A percentile compares a stretch with the other conserved stretches of the same genome.
These are phyloP conservation scores for Nephila pilipes DNA, from an alignment of 1,140 invertebrate species.

Conservation along the genomic window DNA sequence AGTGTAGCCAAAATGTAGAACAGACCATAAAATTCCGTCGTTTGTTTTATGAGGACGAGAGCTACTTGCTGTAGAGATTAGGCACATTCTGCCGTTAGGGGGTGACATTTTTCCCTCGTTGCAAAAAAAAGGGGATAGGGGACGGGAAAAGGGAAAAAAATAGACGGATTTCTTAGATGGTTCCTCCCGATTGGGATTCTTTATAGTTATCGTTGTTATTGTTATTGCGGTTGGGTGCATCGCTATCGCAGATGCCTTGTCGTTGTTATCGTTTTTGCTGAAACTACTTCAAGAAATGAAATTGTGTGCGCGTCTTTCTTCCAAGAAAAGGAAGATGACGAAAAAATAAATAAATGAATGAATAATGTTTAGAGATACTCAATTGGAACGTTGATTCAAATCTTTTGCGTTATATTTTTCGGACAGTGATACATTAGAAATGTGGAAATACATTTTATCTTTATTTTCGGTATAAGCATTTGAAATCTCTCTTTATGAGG, in stretches of 20 bases:
- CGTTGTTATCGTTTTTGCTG: slow-evolving; percentile 42
- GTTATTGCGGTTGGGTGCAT: slow-evolving; percentile 52
- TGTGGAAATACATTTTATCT: too few relatives aligned
- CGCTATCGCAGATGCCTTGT: slow-evolving; percentile 49
- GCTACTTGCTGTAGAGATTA: slow-evolving; percentile 47
- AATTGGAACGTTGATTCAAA: neutral
- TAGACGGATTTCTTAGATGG: slow-evolving; percentile 44
- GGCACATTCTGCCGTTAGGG: slow-evolving; percentile 42
- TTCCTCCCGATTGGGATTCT: slow-evolving; percentile 64
- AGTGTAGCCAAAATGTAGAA: slow-evolving; percentile 45
- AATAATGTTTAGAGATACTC: neutral
- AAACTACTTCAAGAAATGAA: slow-evolving; percentile 47
- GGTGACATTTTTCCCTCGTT: slow-evolving; percentile 49
- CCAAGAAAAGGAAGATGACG: neutral
- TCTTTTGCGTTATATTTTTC: too few relatives aligned
- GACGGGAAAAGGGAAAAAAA: neutral
- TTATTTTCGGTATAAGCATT: too few relatives aligned
- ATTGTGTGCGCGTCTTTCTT: neutral
- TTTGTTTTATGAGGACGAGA: slow-evolving; percentile 61
- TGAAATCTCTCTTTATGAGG: too few relatives aligned
- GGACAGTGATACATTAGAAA: too few relatives aligned
- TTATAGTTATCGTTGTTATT: slow-evolving; percentile 69
- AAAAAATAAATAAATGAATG: neutral
- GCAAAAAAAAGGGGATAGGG: neutral
- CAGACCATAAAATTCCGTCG: slow-evolving; percentile 60